Percentiles rank a stretch among this genome's conserved stretches.
Conservation (phyloP, 2,888 invertebrate genomes). For the Tuta absoluta region DNA sequence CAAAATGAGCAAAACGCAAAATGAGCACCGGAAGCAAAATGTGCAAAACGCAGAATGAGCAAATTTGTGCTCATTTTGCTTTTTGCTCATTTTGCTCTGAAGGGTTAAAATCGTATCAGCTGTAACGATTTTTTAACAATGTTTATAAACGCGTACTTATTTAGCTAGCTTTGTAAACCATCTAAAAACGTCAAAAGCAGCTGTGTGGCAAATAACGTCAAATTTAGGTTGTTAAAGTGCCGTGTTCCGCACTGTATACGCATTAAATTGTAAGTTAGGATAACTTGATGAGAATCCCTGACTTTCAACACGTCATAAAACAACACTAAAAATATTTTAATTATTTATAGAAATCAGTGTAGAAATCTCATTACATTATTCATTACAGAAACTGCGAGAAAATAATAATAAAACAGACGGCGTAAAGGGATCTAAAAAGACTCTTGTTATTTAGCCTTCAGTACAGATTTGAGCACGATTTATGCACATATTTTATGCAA, state of each 20-base stretch:
- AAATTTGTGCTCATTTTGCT: too few relatives aligned
- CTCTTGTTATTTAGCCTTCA: slow-evolving; percentile 10
- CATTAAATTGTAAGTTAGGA: too few relatives aligned
- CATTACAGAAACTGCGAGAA: neutral
- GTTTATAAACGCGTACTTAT: neutral
- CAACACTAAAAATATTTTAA: neutral
- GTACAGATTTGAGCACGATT: slow-evolving; percentile 5
- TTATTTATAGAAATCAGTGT: neutral
- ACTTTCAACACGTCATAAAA: neutral
- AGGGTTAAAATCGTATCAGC: too few relatives aligned
- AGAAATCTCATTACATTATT: neutral
- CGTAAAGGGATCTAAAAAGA: neutral
- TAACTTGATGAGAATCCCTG: neutral
- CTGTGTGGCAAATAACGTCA: slow-evolving; percentile 24
- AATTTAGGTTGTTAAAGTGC: slow-evolving; percentile 22
- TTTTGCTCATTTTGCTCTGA: too few relatives aligned
- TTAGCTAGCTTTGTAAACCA: neutral
- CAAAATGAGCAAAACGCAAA: too few relatives aligned
- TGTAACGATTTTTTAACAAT: too few relatives aligned
- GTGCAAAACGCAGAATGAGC: too few relatives aligned
- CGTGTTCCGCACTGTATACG: neutral
- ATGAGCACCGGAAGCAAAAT: too few relatives aligned
- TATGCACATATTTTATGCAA: slow-evolving; percentile 22
- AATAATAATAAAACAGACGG: too few relatives aligned
- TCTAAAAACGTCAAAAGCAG: neutral